Percentiles rank a stretch among this genome's conserved stretches.
phyloP scores from a whole-genome alignment of 2,888 invertebrate genomes.

The Andrena praecox region DNA sequence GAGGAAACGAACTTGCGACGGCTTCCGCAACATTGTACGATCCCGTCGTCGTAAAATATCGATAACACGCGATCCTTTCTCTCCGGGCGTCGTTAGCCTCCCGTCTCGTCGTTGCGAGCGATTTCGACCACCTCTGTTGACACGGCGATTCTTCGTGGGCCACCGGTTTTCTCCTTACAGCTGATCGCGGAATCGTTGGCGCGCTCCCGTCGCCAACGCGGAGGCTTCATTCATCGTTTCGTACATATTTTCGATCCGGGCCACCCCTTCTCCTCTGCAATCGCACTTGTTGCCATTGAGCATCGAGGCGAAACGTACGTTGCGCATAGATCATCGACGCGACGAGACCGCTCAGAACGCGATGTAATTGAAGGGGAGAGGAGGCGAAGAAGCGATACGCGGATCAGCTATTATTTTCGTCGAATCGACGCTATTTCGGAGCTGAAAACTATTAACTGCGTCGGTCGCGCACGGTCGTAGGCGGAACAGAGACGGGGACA shows the following conservation, averaged over 20 bases:
- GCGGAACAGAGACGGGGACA: background rate
- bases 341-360: background rate
- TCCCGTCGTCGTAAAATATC: too few species aligned
- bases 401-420: constrained; percentile 12
- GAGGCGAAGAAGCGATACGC: too few species aligned
- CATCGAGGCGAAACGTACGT: constrained; percentile 37
- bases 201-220: constrained; percentile 55
- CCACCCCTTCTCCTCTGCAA: constrained; percentile 39
- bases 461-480: background rate
- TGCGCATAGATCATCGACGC: constrained; percentile 44
- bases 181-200: constrained; percentile 60
- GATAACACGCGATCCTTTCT: too few species aligned
- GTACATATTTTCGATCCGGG: constrained; percentile 68
- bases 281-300: constrained; percentile 68
- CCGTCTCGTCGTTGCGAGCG: background rate
- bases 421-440: constrained; percentile 17
- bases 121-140: background rate
- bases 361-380: background rate
- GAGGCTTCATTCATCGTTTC: constrained; percentile 71
- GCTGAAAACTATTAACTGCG: background rate
- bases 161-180: constrained; percentile 21
- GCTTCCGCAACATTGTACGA: too few species aligned
- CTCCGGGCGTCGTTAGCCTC: too few species aligned
- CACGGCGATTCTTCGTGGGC: background rate
- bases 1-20: too few species aligned